Evolutionary conservation across 2,888 invertebrate species (phyloP), one percentile per base, ranked within the genome.

Genomic region (Linnaemya tessellans): DNA sequence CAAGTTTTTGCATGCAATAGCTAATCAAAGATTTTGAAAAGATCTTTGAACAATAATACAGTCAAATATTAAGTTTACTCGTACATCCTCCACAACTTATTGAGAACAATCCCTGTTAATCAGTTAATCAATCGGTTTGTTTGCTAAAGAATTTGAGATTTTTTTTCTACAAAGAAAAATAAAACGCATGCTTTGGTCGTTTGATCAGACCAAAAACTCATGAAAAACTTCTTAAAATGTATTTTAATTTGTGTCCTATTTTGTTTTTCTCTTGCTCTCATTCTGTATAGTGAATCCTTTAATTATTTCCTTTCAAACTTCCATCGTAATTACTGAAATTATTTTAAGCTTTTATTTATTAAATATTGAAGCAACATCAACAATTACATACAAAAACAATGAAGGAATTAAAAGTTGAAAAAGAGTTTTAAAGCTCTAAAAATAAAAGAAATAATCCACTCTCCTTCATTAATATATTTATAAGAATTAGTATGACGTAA

Each of bases 291-390:
- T 70, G 56, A 81, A 78, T 74, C 30, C 46, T 7, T 80, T 78
- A 20, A 78, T 22, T 25, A 46, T 46, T 49, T 49, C 30, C 43
- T 18, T 68, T 68, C 35, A 38, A 18, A 43, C 56, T 65, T 64
- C 9, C 30, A 64, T 46, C 11, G 11, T 35, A 68, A 51, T 80
- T 62, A 79, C 78, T 65, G 58, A 75, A 80, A 75, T 87, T 81
- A 77, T 80, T 73, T 83, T 77, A 78, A 83, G 83, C 77, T 84
- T 86, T 70, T 84, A 68, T 87, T 80, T 78, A 71, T 71, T 73
- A 20, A 65, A 73, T 25, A 60, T 30, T 41, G 64, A 13, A 60
- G 15, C 49, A 80, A 79, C 43, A 71, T 25, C 51, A 68, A 68
- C n/a, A 68, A 68, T 58, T 54, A 56, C 22, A 38, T 30, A 58